A percentile compares a stretch with the other conserved stretches of the same genome.
phyloP scores from a whole-genome alignment of 2,888 invertebrate genomes.

The Balanococcus diminutus region DNA sequence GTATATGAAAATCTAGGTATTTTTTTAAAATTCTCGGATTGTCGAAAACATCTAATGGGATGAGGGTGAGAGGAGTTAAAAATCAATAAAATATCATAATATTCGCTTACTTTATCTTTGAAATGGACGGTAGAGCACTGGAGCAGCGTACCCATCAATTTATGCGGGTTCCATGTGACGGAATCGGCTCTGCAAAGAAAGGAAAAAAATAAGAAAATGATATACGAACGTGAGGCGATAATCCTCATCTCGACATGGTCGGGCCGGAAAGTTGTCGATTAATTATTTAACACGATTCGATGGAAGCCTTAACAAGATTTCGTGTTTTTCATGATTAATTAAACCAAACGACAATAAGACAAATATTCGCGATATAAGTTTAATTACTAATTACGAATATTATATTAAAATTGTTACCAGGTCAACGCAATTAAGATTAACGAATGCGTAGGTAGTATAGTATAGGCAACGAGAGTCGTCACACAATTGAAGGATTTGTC shows the following conservation, averaged over 20 bases:
- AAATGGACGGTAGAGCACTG: constrained; percentile 98
- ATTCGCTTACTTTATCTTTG: constrained; percentile 84
- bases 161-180: constrained; percentile 99
- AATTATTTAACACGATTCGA: neutral
- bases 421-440: constrained; percentile 23
- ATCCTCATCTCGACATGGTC: neutral
- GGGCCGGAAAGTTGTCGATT: neutral
- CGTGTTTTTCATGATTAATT: neutral
- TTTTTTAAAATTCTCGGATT: neutral
- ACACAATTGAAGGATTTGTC: neutral
- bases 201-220: neutral
- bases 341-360: neutral
- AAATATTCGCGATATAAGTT: constrained; percentile 8
- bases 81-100: neutral
- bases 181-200: constrained; percentile 80
- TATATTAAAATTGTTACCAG: neutral
- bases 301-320: neutral
- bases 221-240: constrained; percentile 1
- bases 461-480: neutral
- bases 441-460: neutral
- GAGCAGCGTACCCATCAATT: constrained; percentile 94
- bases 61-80: neutral
- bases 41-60: no score
- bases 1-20: no score
- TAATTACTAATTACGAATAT: constrained; percentile 24